phyloP scores from a whole-genome alignment of 2,888 invertebrate species.

The Dusona sp. region DNA sequence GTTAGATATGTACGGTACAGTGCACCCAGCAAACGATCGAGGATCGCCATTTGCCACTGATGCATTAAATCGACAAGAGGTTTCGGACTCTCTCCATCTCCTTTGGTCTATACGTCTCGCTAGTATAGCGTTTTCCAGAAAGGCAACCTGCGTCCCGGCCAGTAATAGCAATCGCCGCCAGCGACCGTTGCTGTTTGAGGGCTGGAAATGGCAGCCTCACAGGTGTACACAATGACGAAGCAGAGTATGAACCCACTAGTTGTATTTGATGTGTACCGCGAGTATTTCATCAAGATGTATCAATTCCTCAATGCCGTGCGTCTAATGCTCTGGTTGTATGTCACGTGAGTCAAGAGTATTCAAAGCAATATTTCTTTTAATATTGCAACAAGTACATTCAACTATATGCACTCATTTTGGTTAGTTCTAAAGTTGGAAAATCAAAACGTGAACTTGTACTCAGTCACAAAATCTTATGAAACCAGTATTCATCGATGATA shows the following conservation, averaged over 20 bases:
- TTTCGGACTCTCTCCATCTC: conserved; percentile 27
- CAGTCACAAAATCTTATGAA: background rate
- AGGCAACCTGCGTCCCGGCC: background rate
- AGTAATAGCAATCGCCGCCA: conserved; percentile 24
- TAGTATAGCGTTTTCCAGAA: conserved; percentile 18
- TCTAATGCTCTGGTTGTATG: background rate
- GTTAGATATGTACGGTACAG: conserved; percentile 41
- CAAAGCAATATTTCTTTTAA: conserved; percentile 27
- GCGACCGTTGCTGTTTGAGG: conserved; percentile 44
- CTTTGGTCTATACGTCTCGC: conserved; percentile 2
- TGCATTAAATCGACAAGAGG: conserved; percentile 20
- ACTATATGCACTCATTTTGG: background rate
- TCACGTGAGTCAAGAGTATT: background rate
- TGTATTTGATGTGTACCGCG: conserved; percentile 31
- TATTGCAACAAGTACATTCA: background rate
- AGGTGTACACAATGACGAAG: background rate
- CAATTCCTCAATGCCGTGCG: background rate
- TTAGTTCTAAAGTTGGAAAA: background rate
- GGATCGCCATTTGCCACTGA: conserved; percentile 39
- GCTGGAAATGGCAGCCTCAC: conserved; percentile 43
- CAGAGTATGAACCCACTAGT: conserved; percentile 11
- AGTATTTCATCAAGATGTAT: background rate
- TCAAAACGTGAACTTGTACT: background rate
- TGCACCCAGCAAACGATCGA: conserved; percentile 51
- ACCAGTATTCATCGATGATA: background rate